A percentile compares a stretch with the other conserved stretches of the same genome.
These are phyloP conservation scores for Uromys caudimaculatus DNA, from an alignment of 2,797 vertebrate genomes.

Conservation along the genomic window DNA sequence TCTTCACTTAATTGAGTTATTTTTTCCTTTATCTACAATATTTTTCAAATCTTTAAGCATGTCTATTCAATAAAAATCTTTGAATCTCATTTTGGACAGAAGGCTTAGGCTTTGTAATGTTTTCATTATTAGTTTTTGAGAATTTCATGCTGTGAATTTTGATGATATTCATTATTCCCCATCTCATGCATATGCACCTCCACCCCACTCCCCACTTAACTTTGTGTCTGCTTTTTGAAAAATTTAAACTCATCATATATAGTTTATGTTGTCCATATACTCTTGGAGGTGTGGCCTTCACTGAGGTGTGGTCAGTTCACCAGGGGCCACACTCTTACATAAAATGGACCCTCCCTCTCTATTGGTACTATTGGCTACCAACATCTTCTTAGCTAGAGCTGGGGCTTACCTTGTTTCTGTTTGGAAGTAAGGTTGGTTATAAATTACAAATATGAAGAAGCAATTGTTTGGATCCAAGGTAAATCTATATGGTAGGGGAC, in stretches of 20 bases:
- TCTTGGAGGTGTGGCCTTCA: background rate
- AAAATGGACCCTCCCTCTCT: background rate
- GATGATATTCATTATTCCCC: background rate
- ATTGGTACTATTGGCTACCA: background rate
- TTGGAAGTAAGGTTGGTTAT: background rate
- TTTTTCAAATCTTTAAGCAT: background rate
- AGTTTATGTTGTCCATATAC: background rate
- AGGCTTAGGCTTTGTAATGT: background rate
- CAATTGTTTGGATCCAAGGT: background rate
- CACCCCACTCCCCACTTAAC: background rate
- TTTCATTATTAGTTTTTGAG: background rate
- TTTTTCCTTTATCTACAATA: too few relatives aligned
- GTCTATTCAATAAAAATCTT: background rate
- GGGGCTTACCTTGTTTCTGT: background rate
- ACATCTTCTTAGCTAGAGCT: background rate
- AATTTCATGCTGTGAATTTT: too few relatives aligned
- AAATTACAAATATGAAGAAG: background rate
- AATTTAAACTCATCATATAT: background rate
- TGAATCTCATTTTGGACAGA: background rate
- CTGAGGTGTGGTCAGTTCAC: background rate
- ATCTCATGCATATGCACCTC: too few relatives aligned
- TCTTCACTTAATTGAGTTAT: rapidly evolving
- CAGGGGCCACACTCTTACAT: background rate
- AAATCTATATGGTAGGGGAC: background rate
- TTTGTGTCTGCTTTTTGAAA: background rate